A percentile compares a stretch with the other conserved stretches of the same genome.
phyloP scores from a whole-genome alignment of 2,113 vertebrate species.

The Amblyornis subalaris region DNA sequence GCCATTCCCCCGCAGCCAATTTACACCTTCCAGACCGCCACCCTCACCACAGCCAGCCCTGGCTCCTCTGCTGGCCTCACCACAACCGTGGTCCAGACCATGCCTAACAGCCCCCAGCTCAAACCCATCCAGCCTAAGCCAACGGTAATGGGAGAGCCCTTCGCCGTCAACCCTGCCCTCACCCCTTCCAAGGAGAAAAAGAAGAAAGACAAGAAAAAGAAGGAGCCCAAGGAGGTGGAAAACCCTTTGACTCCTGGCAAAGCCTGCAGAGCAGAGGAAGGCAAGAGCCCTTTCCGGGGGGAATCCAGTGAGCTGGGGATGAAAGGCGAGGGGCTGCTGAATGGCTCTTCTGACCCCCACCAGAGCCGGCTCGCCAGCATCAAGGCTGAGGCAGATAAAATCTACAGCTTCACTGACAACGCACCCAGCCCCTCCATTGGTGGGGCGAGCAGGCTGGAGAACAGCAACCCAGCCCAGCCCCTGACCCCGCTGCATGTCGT shows the following conservation, averaged over 20 bases:
- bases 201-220: constrained; percentile 99
- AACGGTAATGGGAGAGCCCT: constrained; percentile 87
- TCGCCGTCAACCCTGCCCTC: constrained; percentile 81
- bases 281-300: constrained; percentile 90
- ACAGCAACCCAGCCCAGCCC: constrained; percentile 79
- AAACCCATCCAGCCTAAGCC: constrained; percentile 94
- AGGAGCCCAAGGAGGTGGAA: constrained; percentile 90
- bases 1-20: constrained; percentile 86
- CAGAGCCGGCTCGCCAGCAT: constrained; percentile 97
- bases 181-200: constrained; percentile 95
- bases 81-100: constrained; percentile 86
- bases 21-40: constrained; percentile 82
- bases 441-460: constrained; percentile 87
- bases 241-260: constrained; percentile 88
- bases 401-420: constrained; percentile 97
- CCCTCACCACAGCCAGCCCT: constrained; percentile 85
- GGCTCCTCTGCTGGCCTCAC: constrained; percentile 80
- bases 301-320: constrained; percentile 76
- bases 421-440: constrained; percentile 95
- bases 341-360: constrained; percentile 90
- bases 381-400: constrained; percentile 96
- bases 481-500: constrained; percentile 86
- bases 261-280: constrained; percentile 85
- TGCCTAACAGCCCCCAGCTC: constrained; percentile 93
- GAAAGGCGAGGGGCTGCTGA: constrained; percentile 89